Evolutionary conservation across 2,797 vertebrate species (phyloP).

Genomic region (Melanitta fusca): DNA sequence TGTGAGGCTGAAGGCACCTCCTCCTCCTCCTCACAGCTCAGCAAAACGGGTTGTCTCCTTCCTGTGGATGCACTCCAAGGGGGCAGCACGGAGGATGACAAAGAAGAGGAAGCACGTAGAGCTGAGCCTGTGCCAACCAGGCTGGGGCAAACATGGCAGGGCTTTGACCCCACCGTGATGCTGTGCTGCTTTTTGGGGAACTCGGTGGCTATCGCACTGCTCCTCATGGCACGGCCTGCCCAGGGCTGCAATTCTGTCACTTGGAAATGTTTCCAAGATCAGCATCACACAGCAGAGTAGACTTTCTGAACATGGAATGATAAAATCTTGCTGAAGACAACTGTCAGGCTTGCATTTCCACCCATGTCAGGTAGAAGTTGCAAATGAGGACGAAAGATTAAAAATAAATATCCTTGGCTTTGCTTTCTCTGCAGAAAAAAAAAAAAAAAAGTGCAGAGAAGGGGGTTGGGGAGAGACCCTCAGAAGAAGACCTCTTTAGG

Average conservation of each 20-base stretch:
- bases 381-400: not conserved
- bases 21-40: not conserved
- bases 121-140: not conserved
- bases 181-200: not conserved
- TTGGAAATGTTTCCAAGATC: slow-evolving; percentile 28
- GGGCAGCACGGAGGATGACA: rapidly evolving
- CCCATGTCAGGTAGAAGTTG: not conserved
- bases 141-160: not conserved
- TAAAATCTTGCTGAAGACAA: slow-evolving; percentile 2
- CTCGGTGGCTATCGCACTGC: rapidly evolving
- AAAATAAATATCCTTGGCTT: not conserved
- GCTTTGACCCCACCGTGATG: not conserved
- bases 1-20: not conserved
- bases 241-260: not conserved
- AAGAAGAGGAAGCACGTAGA: not conserved
- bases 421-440: not conserved
- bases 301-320: not conserved
- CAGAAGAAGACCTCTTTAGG: not conserved
- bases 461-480: not conserved
- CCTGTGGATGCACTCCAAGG: rapidly evolving
- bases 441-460: not conserved
- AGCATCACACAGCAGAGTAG: not conserved
- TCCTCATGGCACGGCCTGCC: rapidly evolving
- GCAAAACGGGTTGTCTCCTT: not conserved
- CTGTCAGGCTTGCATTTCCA: not conserved